Evolutionary conservation across 2,797 vertebrate species (phyloP).

Genomic region (Manis javanica): DNA sequence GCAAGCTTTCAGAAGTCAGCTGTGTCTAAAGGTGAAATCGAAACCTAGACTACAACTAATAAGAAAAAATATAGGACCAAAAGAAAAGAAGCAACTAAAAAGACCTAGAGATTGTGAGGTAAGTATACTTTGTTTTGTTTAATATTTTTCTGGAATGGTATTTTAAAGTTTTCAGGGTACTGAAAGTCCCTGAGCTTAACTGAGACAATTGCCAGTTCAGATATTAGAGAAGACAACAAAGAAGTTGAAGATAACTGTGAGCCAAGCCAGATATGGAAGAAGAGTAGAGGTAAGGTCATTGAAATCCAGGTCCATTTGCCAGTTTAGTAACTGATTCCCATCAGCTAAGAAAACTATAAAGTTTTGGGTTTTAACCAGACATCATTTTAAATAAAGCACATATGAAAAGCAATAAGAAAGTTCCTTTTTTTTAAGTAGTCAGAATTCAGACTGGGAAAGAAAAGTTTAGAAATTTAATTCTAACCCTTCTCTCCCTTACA

Average conservation of each 20-base stretch:
- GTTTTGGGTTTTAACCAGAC: constrained; percentile 55
- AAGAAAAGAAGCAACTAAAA: constrained; percentile 47
- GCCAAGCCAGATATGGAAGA: background rate
- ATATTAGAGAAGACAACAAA: background rate
- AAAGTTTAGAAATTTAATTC: constrained; percentile 55
- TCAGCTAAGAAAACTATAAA: constrained; percentile 12
- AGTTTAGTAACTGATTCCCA: constrained; percentile 37
- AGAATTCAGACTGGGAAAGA: constrained; percentile 45
- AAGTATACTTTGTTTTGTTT: constrained; percentile 53
- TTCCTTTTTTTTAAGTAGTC: no score
- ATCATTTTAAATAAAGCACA: constrained; percentile 56
- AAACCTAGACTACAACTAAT: constrained; percentile 44
- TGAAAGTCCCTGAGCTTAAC: constrained; percentile 24
- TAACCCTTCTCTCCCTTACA: background rate
- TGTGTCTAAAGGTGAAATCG: constrained; percentile 45
- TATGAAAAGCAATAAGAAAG: constrained; percentile 37
- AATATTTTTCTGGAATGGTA: background rate
- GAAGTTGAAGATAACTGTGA: background rate
- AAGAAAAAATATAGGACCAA: constrained; percentile 36
- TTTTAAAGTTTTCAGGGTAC: background rate
- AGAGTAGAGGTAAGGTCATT: background rate
- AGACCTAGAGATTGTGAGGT: constrained; percentile 57
- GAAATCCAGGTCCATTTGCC: constrained; percentile 37
- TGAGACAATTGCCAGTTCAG: background rate
- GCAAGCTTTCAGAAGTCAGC: constrained; percentile 45